Conservation (phyloP, 2,113 vertebrate genomes). For the Microtus pennsylvanicus region DNA sequence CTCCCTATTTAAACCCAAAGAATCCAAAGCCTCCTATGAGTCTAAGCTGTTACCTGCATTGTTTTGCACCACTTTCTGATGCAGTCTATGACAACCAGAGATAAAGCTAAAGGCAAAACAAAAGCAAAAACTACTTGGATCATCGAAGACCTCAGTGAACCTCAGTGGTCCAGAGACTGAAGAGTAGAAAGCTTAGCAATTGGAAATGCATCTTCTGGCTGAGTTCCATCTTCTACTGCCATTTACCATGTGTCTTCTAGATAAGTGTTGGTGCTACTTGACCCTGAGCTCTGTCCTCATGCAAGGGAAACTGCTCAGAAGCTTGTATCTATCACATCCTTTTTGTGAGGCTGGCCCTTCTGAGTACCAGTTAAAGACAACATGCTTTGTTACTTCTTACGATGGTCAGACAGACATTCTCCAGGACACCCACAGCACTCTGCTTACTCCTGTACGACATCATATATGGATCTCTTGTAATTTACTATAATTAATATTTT, state of each 20-base stretch:
- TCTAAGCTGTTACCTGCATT: not conserved
- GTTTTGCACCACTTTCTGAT: not conserved
- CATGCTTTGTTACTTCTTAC: not conserved
- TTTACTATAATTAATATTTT: not conserved
- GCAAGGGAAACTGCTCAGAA: not conserved
- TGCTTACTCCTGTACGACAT: not conserved
- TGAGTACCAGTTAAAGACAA: not conserved
- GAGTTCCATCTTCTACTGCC: not conserved
- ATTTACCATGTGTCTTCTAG: not conserved
- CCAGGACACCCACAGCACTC: not conserved
- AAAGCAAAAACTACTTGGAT: constrained; percentile 13
- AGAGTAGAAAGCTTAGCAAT: not conserved
- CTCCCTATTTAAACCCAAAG: not conserved
- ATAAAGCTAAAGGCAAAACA: not conserved
- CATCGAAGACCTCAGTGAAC: not conserved
- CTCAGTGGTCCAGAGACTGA: not conserved
- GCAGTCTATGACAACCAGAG: not conserved
- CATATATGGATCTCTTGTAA: not conserved
- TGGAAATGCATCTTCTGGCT: not conserved
- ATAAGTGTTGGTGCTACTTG: not conserved
- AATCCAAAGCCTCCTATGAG: not conserved
- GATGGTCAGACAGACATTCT: not conserved
- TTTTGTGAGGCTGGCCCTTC: not conserved
- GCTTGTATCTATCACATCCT: too few species aligned
- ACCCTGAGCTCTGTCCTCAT: not conserved